These are phyloP conservation scores for Acanthurus tractus DNA, from an alignment of 2,797 vertebrate genomes.

Conservation along the genomic window DNA sequence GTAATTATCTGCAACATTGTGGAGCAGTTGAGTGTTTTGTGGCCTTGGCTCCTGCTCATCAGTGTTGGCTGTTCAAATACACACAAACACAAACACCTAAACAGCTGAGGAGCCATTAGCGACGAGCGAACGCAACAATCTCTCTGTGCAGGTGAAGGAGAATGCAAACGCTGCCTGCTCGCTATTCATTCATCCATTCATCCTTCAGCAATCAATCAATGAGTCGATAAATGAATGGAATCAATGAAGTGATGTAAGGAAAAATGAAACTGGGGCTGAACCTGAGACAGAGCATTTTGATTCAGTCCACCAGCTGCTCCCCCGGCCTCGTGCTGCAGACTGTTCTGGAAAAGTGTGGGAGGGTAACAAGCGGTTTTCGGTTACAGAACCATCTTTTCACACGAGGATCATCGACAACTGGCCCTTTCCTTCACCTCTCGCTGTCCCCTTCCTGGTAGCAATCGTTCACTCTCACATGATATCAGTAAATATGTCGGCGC, in stretches of 20 bases:
- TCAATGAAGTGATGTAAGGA: slow-evolving; percentile 1
- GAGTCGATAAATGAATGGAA: slow-evolving; percentile 36
- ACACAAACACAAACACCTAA: slow-evolving; percentile 63
- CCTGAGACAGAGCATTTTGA: not conserved
- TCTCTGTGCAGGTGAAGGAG: slow-evolving; percentile 59
- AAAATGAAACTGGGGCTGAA: not conserved
- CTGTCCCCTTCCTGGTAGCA: slow-evolving; percentile 8
- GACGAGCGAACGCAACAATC: slow-evolving; percentile 47
- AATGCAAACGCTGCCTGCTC: not conserved
- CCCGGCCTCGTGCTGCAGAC: slow-evolving; percentile 31
- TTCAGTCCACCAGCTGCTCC: slow-evolving; percentile 19
- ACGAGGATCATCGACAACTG: slow-evolving; percentile 68
- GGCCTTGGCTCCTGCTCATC: slow-evolving; percentile 60
- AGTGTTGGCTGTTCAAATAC: slow-evolving; percentile 60
- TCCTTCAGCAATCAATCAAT: slow-evolving; percentile 27
- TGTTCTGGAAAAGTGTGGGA: slow-evolving; percentile 59
- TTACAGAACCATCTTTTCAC: slow-evolving; percentile 69
- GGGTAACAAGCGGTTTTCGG: slow-evolving; percentile 52
- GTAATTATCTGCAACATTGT: slow-evolving; percentile 73
- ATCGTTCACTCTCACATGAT: slow-evolving; percentile 32
- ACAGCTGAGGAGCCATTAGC: slow-evolving; percentile 59
- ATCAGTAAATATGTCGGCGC: slow-evolving; percentile 40
- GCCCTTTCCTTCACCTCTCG: slow-evolving; percentile 32
- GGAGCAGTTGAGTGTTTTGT: slow-evolving; percentile 63
- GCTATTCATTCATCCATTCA: slow-evolving; percentile 22